These are phyloP conservation scores for Neogobius melanostomus DNA, from an alignment of 2,113 vertebrate species.

Conservation along the genomic window DNA sequence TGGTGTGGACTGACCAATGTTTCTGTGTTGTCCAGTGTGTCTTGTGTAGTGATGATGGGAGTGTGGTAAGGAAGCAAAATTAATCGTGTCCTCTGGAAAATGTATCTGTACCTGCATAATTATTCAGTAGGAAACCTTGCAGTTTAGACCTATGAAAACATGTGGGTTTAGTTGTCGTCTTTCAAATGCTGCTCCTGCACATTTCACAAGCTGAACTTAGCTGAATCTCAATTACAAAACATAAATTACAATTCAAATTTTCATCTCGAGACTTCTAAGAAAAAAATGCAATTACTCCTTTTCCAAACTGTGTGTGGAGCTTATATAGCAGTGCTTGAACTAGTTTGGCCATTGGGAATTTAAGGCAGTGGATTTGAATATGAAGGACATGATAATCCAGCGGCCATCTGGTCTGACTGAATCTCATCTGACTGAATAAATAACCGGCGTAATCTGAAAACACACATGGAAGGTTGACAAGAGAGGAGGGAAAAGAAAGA, in stretches of 20 bases:
- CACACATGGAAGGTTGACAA: constrained; percentile 66
- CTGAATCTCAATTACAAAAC: too few relatives aligned
- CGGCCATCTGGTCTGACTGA: constrained; percentile 76
- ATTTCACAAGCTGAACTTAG: too few relatives aligned
- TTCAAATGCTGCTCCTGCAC: too few relatives aligned
- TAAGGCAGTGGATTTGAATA: constrained; percentile 75
- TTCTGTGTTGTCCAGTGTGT: constrained; percentile 38
- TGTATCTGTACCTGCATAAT: too few relatives aligned
- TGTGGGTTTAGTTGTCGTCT: too few relatives aligned
- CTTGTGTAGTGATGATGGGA: constrained; percentile 18
- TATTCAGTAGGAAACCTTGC: neutral
- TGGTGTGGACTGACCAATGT: constrained; percentile 57
- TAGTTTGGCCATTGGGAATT: constrained; percentile 65
- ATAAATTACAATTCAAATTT: too few relatives aligned
- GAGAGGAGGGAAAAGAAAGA: constrained; percentile 52
- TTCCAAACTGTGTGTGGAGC: neutral
- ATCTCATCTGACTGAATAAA: constrained; percentile 78
- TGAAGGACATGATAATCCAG: constrained; percentile 79
- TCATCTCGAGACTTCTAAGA: too few relatives aligned
- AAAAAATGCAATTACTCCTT: too few relatives aligned
- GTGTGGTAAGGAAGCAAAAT: constrained; percentile 21
- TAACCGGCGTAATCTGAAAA: constrained; percentile 76
- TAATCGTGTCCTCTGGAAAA: too few relatives aligned
- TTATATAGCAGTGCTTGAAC: constrained; percentile 63
- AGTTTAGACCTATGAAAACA: too few relatives aligned